A percentile compares a stretch with the other conserved stretches of the same genome.
phyloP scores from a whole-genome alignment of 2,797 vertebrate species.

The Macrochelys suwanniensis region DNA sequence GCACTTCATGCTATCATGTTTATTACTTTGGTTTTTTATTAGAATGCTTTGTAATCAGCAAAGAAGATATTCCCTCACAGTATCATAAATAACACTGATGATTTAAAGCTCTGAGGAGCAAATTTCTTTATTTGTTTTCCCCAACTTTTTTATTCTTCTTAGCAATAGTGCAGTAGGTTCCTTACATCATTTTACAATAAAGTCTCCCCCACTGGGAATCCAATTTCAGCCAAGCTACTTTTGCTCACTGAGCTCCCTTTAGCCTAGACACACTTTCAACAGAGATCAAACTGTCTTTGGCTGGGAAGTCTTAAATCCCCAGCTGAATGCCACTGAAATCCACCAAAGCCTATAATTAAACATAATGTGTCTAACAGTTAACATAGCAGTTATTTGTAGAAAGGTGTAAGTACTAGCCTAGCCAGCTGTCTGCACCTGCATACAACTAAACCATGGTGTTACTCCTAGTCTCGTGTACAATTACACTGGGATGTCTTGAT shows the following conservation, averaged over 20 bases:
- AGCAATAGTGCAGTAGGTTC: background rate
- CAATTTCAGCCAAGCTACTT: slow-evolving; percentile 49
- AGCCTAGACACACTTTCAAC: slow-evolving; percentile 29
- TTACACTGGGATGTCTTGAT: background rate
- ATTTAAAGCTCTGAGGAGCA: slow-evolving; percentile 4
- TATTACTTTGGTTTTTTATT: slow-evolving; percentile 49
- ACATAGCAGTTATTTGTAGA: background rate
- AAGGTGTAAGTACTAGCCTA: background rate
- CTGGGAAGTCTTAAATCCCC: slow-evolving; percentile 38
- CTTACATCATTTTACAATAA: slow-evolving; percentile 23
- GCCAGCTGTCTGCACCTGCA: background rate
- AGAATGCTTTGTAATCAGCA: slow-evolving; percentile 34
- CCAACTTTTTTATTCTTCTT: background rate
- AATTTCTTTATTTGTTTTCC: slow-evolving; percentile 21
- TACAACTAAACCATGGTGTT: background rate
- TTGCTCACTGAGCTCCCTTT: slow-evolving; percentile 15
- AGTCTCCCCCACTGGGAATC: background rate
- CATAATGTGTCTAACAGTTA: background rate
- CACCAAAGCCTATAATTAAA: slow-evolving; percentile 40
- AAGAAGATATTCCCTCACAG: slow-evolving; percentile 9
- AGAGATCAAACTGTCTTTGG: slow-evolving; percentile 42
- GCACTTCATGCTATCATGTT: slow-evolving; percentile 12
- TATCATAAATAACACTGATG: slow-evolving; percentile 29
- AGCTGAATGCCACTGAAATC: background rate
- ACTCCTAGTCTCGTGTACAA: background rate